phyloP scores from a whole-genome alignment of 2,888 invertebrate genomes.

The Euspilapteryx auroguttella region DNA sequence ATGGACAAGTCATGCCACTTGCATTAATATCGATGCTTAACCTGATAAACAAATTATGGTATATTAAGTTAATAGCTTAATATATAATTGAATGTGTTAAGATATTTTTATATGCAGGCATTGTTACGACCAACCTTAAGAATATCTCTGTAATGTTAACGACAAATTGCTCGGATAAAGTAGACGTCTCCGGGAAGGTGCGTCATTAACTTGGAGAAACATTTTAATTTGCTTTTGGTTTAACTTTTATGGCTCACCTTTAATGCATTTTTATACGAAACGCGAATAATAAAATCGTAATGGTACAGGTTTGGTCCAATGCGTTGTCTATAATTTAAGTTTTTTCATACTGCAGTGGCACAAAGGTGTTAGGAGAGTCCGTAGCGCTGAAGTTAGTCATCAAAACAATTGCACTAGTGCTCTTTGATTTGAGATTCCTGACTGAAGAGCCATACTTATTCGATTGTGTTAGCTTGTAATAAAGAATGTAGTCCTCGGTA shows the following conservation, averaged over 20 bases:
- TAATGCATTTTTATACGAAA: too few relatives aligned
- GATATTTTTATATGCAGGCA: conserved; percentile 41
- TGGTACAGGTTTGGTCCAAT: too few relatives aligned
- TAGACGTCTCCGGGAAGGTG: conserved; percentile 8
- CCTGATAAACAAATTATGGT: conserved; percentile 60
- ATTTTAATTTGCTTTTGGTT: conserved; percentile 24
- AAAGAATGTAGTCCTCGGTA: conserved; percentile 9
- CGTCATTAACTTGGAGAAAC: conserved; percentile 18
- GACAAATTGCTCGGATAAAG: conserved; percentile 36
- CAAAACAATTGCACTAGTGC: too few relatives aligned
- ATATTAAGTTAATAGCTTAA: conserved; percentile 60
- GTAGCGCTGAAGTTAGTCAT: too few relatives aligned
- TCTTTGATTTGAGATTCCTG: too few relatives aligned
- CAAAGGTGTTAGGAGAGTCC: too few relatives aligned
- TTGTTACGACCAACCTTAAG: conserved; percentile 40
- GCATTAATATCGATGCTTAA: conserved; percentile 61
- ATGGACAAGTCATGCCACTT: conserved; percentile 57
- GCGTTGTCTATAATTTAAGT: too few relatives aligned
- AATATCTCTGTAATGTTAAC: conserved; percentile 27
- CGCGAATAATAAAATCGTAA: too few relatives aligned
- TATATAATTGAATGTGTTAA: conserved; percentile 56
- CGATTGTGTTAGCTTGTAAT: conserved; percentile 17
- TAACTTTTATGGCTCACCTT: conserved; percentile 19
- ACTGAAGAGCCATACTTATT: conserved; percentile 8
- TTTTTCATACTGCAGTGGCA: too few relatives aligned